A percentile compares a stretch with the other conserved stretches of the same genome.
phyloP scores from a whole-genome alignment of 2,888 invertebrate genomes.

The Conops quadrifasciatus region DNA sequence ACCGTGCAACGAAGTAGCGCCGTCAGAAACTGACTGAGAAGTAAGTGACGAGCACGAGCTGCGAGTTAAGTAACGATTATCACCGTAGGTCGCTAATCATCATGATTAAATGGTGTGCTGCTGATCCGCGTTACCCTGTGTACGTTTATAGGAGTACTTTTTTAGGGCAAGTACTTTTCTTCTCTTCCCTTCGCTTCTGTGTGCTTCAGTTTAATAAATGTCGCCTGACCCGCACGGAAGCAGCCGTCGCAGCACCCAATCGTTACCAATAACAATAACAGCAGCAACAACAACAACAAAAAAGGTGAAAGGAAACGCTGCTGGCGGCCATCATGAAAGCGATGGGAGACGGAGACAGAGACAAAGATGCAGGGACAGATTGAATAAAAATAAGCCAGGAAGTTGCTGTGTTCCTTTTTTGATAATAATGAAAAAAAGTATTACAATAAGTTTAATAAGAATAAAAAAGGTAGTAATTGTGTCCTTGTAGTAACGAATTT shows the following conservation, averaged over 20 bases:
- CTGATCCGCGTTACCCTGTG: slow-evolving; percentile 12
- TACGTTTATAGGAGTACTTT: not conserved
- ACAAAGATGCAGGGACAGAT: not conserved
- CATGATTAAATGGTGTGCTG: slow-evolving; percentile 30
- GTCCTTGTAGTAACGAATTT: no score
- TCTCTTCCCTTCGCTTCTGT: not conserved
- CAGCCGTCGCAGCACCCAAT: not conserved
- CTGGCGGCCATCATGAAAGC: slow-evolving; percentile 10
- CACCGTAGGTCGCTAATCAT: slow-evolving; percentile 42
- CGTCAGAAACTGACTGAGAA: not conserved
- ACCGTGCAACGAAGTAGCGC: not conserved
- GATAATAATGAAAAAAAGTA: not conserved
- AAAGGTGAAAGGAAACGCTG: not conserved
- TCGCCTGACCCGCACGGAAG: not conserved
- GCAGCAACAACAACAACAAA: not conserved
- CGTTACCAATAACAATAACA: not conserved
- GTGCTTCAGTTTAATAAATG: not conserved
- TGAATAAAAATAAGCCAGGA: not conserved
- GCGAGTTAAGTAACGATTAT: slow-evolving; percentile 42
- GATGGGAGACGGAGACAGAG: not conserved
- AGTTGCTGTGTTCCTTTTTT: not conserved
- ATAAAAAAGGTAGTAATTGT: no score
- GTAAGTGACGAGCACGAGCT: slow-evolving; percentile 38
- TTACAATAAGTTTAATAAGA: no score
- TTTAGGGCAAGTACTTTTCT: not conserved